phyloP scores from a whole-genome alignment of 1,140 invertebrate species.

The Dufourea novaeangliae region DNA sequence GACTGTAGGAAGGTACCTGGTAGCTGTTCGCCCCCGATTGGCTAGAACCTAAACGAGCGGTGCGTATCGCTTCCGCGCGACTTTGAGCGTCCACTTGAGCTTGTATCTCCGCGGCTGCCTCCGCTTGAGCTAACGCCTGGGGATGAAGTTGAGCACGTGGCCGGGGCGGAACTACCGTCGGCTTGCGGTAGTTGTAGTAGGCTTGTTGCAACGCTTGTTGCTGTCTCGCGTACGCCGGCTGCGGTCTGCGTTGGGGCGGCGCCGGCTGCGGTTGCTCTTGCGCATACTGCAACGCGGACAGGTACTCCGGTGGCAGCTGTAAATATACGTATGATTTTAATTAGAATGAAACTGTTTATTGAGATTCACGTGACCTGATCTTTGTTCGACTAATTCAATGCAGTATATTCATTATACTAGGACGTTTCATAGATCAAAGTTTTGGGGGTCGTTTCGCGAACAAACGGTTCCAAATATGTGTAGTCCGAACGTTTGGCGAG shows the following conservation, averaged over 20 bases:
- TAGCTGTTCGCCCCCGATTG: constrained; percentile 61
- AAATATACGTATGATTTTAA: constrained; percentile 54
- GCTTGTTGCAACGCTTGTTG: constrained; percentile 77
- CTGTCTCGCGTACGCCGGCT: constrained; percentile 74
- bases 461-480: too few species aligned
- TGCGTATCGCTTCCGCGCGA: constrained; percentile 66
- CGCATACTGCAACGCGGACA: constrained; percentile 73
- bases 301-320: constrained; percentile 77
- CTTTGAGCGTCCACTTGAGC: constrained; percentile 69
- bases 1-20: constrained; percentile 60
- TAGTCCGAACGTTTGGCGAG: too few species aligned
- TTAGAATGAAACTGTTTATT: neutral
- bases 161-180: constrained; percentile 70
- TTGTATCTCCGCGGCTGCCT: constrained; percentile 69
- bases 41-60: constrained; percentile 64
- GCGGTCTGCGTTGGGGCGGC: constrained; percentile 63
- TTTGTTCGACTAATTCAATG: too few species aligned
- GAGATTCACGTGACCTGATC: too few species aligned
- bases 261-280: constrained; percentile 66
- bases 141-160: constrained; percentile 73
- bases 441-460: too few species aligned
- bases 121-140: constrained; percentile 73
- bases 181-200: constrained; percentile 76
- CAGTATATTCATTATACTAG: too few species aligned
- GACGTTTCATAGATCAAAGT: too few species aligned